These are phyloP conservation scores for Cephalophus harveyi DNA, from an alignment of 2,113 vertebrate genomes.

Conservation along the genomic window DNA sequence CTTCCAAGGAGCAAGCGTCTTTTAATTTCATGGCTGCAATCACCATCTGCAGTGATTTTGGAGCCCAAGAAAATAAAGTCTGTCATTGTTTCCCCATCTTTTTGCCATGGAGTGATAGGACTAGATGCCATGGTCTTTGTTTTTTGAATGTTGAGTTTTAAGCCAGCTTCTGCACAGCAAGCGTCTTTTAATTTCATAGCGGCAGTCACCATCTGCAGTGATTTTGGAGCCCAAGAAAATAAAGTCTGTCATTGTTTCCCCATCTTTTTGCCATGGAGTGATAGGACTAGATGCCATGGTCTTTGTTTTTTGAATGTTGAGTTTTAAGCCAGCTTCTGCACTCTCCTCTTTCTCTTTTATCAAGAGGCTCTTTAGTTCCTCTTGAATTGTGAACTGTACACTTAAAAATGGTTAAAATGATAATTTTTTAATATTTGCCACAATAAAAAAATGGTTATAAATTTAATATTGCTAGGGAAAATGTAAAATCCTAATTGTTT, in stretches of 20 bases:
- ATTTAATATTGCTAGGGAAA: not conserved
- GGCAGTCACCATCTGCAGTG: not conserved
- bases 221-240: not conserved
- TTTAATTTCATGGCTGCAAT: not conserved
- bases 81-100: not conserved
- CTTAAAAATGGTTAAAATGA: not conserved
- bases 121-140: not conserved
- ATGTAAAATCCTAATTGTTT: not conserved
- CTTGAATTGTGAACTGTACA: not conserved
- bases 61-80: not conserved
- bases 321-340: not conserved
- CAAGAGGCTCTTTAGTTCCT: not conserved
- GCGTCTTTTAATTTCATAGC: not conserved
- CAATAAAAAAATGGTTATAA: constrained; percentile 16
- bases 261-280: not conserved
- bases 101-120: not conserved
- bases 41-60: not conserved
- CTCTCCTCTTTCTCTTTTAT: not conserved
- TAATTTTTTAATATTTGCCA: not conserved
- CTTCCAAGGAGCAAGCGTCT: not conserved
- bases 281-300: not conserved
- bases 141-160: not conserved
- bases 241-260: not conserved
- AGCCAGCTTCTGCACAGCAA: not conserved
- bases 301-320: not conserved